phyloP scores from a whole-genome alignment of 1,140 invertebrate genomes.

The Drosophila persimilis region DNA sequence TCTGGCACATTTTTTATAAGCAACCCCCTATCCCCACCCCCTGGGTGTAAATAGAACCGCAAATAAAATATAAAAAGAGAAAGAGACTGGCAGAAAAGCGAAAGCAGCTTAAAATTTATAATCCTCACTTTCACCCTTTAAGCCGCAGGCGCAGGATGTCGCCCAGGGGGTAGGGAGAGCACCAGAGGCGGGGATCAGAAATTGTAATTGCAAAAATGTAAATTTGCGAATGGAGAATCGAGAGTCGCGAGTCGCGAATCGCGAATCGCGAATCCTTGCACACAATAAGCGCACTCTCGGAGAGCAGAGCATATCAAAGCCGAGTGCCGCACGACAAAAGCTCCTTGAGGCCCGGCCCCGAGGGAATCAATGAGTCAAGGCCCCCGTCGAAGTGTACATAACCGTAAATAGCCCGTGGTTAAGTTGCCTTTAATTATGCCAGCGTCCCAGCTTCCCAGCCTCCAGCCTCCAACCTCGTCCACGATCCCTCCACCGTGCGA shows the following conservation, averaged over 20 bases:
- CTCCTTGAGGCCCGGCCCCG: conserved; percentile 51
- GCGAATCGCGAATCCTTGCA: conserved; percentile 8
- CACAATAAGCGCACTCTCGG: conserved; percentile 5
- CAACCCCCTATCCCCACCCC: conserved; percentile 33
- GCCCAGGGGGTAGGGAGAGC: background rate
- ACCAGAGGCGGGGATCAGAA: conserved; percentile 10
- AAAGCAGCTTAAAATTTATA: conserved; percentile 80
- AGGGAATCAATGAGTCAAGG: conserved; percentile 72
- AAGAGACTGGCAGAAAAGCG: conserved; percentile 51
- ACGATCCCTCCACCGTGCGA: too few species aligned
- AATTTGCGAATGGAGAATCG: conserved; percentile 32
- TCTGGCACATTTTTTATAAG: conserved; percentile 69
- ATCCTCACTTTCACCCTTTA: conserved; percentile 78
- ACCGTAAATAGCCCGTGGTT: conserved; percentile 67
- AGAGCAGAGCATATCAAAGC: conserved; percentile 41
- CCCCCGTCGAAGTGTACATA: conserved; percentile 60
- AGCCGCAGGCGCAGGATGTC: conserved; percentile 35
- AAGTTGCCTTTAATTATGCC: conserved; percentile 57
- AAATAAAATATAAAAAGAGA: conserved; percentile 60
- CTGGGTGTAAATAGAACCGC: conserved; percentile 62
- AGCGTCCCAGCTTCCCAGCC: conserved; percentile 22
- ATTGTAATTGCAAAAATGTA: conserved; percentile 49
- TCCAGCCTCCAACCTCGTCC: background rate
- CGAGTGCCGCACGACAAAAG: conserved; percentile 55
- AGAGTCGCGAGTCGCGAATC: background rate